Evolutionary conservation across 2,797 vertebrate genomes (phyloP), one percentile per base, ranked within the genome.

Genomic region (Telmatherina bonti): DNA sequence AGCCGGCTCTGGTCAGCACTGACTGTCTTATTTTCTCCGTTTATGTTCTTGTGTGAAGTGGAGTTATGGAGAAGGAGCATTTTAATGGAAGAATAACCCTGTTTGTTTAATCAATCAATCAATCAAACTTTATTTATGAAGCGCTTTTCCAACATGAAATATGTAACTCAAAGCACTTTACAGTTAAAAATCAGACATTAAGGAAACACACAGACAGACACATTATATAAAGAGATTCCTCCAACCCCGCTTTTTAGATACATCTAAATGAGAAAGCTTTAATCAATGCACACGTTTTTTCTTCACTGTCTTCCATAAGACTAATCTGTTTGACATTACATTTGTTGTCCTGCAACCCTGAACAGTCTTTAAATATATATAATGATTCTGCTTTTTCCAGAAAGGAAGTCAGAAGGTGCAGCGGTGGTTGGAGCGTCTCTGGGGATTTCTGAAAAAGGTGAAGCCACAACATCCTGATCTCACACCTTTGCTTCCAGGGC

Each of bases 401-500:
- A 49, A 26, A 41, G 13, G 0, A 38, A 30, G 57, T 6, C 4
- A n/a, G 27, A 43, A 36, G 16, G 12, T 26, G 20, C 18, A 22
- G 13, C 10, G 12, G 33, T 38, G 38, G 49, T 26, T 41, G 36
- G 26, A 51, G 9, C 52, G 36, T 33, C 16, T 65, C 29, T 11
- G 24, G 15, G n/a, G 31, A 11, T 5, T 1, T 43, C 33, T 47
- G 49, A 29, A 31, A 31, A n/a, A n/a, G 57, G 9, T 64, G 68
- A 70, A 45, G 43, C 22, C 18, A 18, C 54, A n/a, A 56, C 38
- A 56, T 31, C 61, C 62, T n/a, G 30, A 49, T 45, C 49, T 60
- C 69, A 57, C 49, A 70, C 9, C 36, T 71, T 53, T 62, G 83
- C 86, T 84, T 22, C 27, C 43, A 18, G 57, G 54, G 53, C 38